Base-by-base conservation (phyloP, 1,140 invertebrate species). In the Pachyrhynchus sulphureomaculatus region DNA sequence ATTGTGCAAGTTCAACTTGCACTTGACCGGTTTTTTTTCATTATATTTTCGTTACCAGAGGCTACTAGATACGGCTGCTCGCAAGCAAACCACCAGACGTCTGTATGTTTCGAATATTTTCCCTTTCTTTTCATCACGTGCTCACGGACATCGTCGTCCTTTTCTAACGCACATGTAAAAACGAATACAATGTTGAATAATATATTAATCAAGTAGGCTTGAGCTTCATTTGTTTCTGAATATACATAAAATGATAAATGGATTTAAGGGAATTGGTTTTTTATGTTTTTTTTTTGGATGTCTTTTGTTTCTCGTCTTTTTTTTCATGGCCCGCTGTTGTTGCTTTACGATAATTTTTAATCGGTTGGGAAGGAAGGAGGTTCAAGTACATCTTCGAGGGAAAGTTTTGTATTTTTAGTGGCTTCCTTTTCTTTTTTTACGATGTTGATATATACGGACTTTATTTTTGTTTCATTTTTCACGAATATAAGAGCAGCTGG, bases 1-100 rank as follows among this genome's bases (percentile, higher is more conserved):
- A n/a, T 57, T 34, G 21, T 57, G n/a, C n/a, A n/a, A n/a, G n/a
- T n/a, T n/a, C n/a, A n/a, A n/a, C n/a, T n/a, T n/a, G n/a, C n/a
- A n/a, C n/a, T n/a, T n/a, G n/a, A n/a, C n/a, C n/a, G n/a, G n/a
- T 58, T 58, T 58, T 32, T 51, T 58, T 51, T 58, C 56, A 29
- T 58, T 41, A 49, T 58, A 58, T 58, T 51, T 56, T 58, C 56
- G 56, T 58, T 49, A 58, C 56, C 56, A 58, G 47, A 58, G 56
- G 56, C 56, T 58, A 58, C 56, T 58, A 49, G 37, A 44, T 24
- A 24, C 13, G 32, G 20, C 49, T 53, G 47, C 18, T n/a, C n/a
- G n/a, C n/a, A n/a, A n/a, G n/a, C n/a, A n/a, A 21, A 21, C 42
- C 18, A 23, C 15, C 13, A 21, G 13, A 26, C 42, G 18, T 6